Base-by-base conservation (phyloP, 2,888 invertebrate genomes). In the Lampropteryx suffumata region DNA sequence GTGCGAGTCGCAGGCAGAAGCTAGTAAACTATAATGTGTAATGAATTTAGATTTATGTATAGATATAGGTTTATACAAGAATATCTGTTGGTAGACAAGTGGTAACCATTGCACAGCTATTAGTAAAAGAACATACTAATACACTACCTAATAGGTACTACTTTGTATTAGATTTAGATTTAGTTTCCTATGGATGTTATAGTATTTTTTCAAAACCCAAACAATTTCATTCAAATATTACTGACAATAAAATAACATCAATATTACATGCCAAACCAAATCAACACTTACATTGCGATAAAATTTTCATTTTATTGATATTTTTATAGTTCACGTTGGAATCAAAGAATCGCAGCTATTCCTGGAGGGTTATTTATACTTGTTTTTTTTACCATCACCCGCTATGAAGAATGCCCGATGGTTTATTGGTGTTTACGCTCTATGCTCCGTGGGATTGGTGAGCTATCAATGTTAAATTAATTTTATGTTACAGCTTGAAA, bases 261-360 rank as follows among this genome's bases (percentile, higher is more conserved):
- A 79, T 81, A 28, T 35, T 28, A 2, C 21, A 37, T 40, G 8
- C 13, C 10, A 0, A 29, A 47, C 29, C 29, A 43, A 53, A 48
- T 44, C 44, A 44, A 41, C 48, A 48, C 48, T 44, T 48, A 36
- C 28, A 35, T 21, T 35, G 35, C 48, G 78, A 73, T 68, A 61
- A 57, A 62, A 67, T 39, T 17, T 37, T 49, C 27, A 74, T 84
- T 78, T 82, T 69, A 71, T 65, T 60, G 55, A 34, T 26, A 34
- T 59, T 63, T 62, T 59, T 67, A 73, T 84, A 71, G 78, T 81
- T 76, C 69, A 68, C 47, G 60, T 36, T 21, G 35, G 58, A 70
- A 70, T 68, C 64, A 61, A 59, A 69, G 68, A 59, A 44, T 59
- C 59, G 71, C 49, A 56, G 72, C 65, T 74, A 73, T 78, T 76